Base-by-base conservation (phyloP, 2,113 vertebrate species). In the Elgaria multicarinata region DNA sequence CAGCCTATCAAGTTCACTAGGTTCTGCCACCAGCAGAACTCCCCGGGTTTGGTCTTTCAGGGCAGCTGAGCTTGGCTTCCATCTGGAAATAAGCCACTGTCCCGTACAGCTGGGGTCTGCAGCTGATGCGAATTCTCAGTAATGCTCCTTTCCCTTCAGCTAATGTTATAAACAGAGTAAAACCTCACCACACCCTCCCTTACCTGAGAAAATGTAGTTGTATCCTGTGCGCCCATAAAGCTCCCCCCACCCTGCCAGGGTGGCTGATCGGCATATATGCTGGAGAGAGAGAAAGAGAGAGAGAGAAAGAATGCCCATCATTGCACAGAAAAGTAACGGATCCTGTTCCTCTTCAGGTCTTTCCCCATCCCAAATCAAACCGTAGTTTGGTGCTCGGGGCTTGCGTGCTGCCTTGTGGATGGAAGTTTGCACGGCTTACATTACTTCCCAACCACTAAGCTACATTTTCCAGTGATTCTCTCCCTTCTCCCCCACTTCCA, bases 121-220 rank as follows among this genome's bases (percentile, higher is more conserved):
- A 64, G 42, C 7, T 44, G 12, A 44, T 22, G 20, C 39, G 22
- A 28, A 28, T 74, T 46, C n/a, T 74, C 87, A 81, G 31, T 50
- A 4, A n/a, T 13, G n/a, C 26, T 69, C 18, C 18, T 69, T 69
- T 67, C 42, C 14, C n/a, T 74, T 58, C 67, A 44, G 39, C 69
- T 16, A 42, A 33, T 6, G 28, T 36, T 39, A 77, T 64, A n/a
- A 58, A n/a, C 28, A 31, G 22, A 8, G 26, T 22, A 66, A 44
- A 22, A 46, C 24, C 12, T 6, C 1, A 6, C 67, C 20, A 53
- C 46, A 6, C 4, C 9, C 36, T 39, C 82, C 91, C 83, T 94
- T 96, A 99, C 99, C 99, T 97, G 99, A 99, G 97, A 99, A 99
- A 95, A 99, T 99, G 71, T 99, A 99, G 96, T 99, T 99, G 96